A percentile compares a stretch with the other conserved stretches of the same genome.
These are phyloP conservation scores for Gnathonemus longibarbis DNA, from an alignment of 2,113 vertebrate genomes.

Conservation along the genomic window DNA sequence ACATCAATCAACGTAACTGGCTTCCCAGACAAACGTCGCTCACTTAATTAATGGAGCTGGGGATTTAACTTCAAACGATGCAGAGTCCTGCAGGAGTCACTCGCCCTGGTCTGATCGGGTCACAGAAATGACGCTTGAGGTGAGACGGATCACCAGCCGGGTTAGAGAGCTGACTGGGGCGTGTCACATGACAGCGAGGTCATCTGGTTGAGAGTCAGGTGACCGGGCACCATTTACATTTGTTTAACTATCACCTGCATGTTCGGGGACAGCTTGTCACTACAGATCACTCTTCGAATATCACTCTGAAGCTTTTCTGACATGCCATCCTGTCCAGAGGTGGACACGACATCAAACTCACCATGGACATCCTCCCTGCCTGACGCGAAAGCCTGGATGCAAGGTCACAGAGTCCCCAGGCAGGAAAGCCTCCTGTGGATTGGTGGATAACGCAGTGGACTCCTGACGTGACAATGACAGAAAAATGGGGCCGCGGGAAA, in stretches of 20 bases:
- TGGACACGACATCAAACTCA: neutral
- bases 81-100: neutral
- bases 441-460: neutral
- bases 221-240: neutral
- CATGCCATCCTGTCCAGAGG: neutral
- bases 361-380: neutral
- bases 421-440: neutral
- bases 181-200: neutral
- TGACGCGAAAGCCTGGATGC: neutral
- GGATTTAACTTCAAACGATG: neutral
- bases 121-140: neutral
- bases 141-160: neutral
- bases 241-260: neutral
- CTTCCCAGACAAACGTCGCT: neutral
- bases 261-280: neutral
- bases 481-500: neutral
- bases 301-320: neutral
- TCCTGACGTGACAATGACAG: slow-evolving; percentile 11
- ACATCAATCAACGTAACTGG: neutral
- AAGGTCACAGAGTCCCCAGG: neutral
- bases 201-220: neutral
- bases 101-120: neutral
- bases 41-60: neutral
- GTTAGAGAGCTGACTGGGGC: neutral
- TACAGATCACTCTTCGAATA: neutral